Evolutionary conservation across 2,797 vertebrate genomes (phyloP), one percentile per base, ranked within the genome.

Genomic region (Syndactyla subalaris): DNA sequence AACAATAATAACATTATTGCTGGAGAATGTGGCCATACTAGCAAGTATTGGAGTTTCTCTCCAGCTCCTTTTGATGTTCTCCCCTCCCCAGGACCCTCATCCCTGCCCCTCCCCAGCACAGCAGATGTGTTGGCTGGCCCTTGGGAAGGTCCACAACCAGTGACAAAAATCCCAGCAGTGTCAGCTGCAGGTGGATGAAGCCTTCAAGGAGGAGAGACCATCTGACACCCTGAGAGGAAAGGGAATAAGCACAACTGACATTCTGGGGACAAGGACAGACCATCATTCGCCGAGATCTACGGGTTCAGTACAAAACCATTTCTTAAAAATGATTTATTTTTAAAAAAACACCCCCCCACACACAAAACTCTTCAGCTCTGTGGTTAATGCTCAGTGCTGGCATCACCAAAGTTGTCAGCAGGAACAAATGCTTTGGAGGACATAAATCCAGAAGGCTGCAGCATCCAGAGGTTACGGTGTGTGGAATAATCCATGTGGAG

Each of bases 301-400:
- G 17, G 18, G 10, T 67, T 82, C 72, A 34, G 74, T 57, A 71
- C 17, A 87, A 93, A 89, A 46, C 7, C 11, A 8, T 49, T 91
- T 85, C 18, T 80, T 70, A 73, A 54, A 86, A 95, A 91, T 34
- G 14, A 75, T 92, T 93, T 90, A 92, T 88, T 92, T 72, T 9
- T 3, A 49, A 77, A 89, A 63, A 3, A 3, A 70, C 2, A 7
- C 2, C 26, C 26, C 24, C 23, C 6, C 62, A 4, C 22, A 7
- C 22, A 29, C 13, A 67, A 54, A 89, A 1, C 52, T 17, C 23
- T 52, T 57, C n/a, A 45, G 66, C 34, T 75, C 1, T 24, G 9
- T 12, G 76, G 62, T 32, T 46, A 27, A 12, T 27, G 54, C 58
- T 89, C 58, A 23, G 72, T 7, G 70, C 46, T 75, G 88, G n/a